These are phyloP conservation scores for Scaeva pyrastri DNA, from an alignment of 2,888 invertebrate genomes.

Conservation along the genomic window DNA sequence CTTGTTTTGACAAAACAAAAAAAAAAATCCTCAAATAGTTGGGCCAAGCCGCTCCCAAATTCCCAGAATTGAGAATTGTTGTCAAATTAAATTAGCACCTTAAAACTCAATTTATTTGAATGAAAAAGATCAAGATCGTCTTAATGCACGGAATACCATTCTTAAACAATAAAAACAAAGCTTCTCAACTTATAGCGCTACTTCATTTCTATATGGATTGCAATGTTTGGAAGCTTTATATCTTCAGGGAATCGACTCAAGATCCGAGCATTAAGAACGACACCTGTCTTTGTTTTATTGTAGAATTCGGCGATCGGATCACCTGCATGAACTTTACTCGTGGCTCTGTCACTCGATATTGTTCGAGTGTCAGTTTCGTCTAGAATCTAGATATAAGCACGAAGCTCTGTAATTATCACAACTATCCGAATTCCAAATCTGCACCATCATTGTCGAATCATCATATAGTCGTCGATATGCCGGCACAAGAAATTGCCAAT, in stretches of 20 bases:
- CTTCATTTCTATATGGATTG: slow-evolving; percentile 40
- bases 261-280: background rate
- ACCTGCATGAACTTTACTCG: slow-evolving; percentile 47
- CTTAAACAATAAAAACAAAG: background rate
- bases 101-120: slow-evolving; percentile 68
- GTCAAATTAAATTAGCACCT: slow-evolving; percentile 73
- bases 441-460: background rate
- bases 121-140: slow-evolving; percentile 60
- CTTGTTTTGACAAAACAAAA: background rate
- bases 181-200: slow-evolving; percentile 34
- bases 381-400: slow-evolving; percentile 62
- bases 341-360: slow-evolving; percentile 37
- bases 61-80: slow-evolving; percentile 63
- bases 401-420: slow-evolving; percentile 64
- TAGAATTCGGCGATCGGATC: slow-evolving; percentile 50
- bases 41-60: slow-evolving; percentile 57
- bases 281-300: slow-evolving; percentile 60
- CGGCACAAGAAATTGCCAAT: slow-evolving; percentile 2
- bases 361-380: slow-evolving; percentile 58
- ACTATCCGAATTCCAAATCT: slow-evolving; percentile 50
- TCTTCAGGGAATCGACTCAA: background rate
- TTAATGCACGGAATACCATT: slow-evolving; percentile 58
- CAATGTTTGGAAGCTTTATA: background rate
- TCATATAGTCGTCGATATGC: too few relatives aligned
- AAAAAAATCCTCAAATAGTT: slow-evolving; percentile 35